Percentiles rank a stretch among this genome's conserved stretches.
Conservation (phyloP, 2,797 vertebrate genomes). For the Melanitta fusca region DNA sequence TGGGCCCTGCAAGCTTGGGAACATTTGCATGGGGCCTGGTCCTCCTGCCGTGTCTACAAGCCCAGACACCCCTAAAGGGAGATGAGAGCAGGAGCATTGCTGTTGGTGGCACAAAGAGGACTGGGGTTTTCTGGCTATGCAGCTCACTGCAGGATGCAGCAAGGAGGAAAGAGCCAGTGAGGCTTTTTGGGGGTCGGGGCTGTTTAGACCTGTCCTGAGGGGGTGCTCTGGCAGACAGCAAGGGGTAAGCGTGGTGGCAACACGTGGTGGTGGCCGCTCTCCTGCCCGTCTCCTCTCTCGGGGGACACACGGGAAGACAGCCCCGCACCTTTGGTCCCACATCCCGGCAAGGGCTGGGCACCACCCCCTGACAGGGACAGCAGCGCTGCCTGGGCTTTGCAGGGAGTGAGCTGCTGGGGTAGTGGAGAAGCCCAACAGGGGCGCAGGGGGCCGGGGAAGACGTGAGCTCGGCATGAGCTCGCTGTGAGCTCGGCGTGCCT, state of each 20-base stretch:
- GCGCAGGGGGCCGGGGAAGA: neutral
- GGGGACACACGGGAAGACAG: neutral
- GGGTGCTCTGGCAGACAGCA: neutral
- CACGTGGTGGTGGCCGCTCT: fast-evolving
- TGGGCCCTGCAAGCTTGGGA: neutral
- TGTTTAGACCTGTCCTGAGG: neutral
- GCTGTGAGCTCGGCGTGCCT: neutral
- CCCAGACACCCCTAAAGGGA: neutral
- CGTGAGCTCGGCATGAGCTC: neutral
- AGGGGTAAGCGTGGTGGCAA: neutral
- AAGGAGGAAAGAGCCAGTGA: neutral
- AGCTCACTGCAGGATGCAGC: neutral
- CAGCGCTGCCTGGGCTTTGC: neutral
- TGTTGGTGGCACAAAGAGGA: neutral
- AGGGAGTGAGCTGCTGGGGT: neutral
- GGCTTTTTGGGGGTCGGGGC: neutral
- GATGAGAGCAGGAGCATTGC: neutral
- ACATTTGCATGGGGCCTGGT: neutral
- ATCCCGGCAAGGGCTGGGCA: neutral
- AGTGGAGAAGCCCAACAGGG: neutral
- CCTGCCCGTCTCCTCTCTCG: fast-evolving
- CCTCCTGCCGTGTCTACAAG: neutral
- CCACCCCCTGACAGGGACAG: neutral
- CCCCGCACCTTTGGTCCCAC: neutral
- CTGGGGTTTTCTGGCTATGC: neutral